Base-by-base conservation (phyloP, 2,113 vertebrate species). In the Telmatochromis brichardi region DNA sequence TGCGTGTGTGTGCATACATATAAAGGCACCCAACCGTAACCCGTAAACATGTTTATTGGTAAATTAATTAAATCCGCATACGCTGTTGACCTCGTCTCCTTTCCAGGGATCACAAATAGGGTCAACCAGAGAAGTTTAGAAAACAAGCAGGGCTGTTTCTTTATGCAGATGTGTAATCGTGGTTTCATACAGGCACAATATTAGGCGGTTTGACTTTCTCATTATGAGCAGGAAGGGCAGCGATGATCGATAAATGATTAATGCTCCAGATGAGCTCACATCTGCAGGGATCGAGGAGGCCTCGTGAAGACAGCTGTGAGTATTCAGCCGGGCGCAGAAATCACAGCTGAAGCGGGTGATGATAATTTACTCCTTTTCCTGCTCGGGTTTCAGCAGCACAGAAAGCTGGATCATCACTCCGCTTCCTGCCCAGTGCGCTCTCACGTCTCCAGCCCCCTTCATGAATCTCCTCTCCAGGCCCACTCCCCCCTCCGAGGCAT, bases 221-320 rank as follows among this genome's bases (percentile, higher is more conserved):
- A 93, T 94, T 90, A 95, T 92, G 93, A 94, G 93, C 88, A 83
- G 91, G 92, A 94, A 92, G 92, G 91, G 90, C 93, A 91, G 85
- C 2, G 83, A 55, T 89, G 92, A 93, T 95, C 92, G 86, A 94
- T 94, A 92, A 6, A 80, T 92, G 92, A 94, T 94, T 93, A 92
- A 94, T 95, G 91, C 89, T 89, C 51, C 33, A 80, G 85, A 89
- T 90, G 90, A 88, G 83, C 83, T 82, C 84, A 40, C 85, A 86
- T 87, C 65, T 90, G 91, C 85, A 73, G 89, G 80, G 84, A 82
- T 37, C 15, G 55, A 33, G 68, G 73, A 57, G 88, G 84, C 63
- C 71, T 9, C 31, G 21, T n/a, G 33, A 42, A 78, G 79, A 63
- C 84, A 86, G 84, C 82, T 84, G 89, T 60, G 60, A 73, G n/a